These are phyloP conservation scores for Cherax destructor DNA, from an alignment of 1,140 invertebrate genomes.

Conservation along the genomic window DNA sequence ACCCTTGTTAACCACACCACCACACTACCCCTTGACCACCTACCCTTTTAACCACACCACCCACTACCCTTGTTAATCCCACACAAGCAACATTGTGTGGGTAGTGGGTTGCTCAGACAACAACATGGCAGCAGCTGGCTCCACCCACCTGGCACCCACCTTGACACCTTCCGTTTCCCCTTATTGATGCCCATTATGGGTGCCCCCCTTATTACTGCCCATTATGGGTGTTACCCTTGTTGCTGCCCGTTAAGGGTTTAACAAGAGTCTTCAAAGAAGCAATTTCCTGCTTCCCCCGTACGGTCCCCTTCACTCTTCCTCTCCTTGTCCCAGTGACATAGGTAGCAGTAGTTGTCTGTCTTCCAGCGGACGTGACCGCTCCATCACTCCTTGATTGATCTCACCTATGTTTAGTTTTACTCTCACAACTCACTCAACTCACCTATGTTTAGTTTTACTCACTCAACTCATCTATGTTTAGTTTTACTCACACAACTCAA, in stretches of 20 bases:
- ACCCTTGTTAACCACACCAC: not conserved
- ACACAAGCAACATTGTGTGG: not conserved
- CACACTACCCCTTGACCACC: no score
- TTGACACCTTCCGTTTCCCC: not conserved
- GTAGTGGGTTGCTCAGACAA: not conserved
- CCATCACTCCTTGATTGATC: no score
- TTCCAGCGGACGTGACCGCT: no score
- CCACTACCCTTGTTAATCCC: no score
- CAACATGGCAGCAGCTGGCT: not conserved
- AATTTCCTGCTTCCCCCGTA: slow-evolving; percentile 22
- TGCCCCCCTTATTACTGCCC: not conserved
- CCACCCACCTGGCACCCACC: not conserved
- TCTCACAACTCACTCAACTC: no score
- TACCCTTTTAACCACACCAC: no score
- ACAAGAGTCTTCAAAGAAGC: slow-evolving; percentile 25
- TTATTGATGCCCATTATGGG: slow-evolving; percentile 9
- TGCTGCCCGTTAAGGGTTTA: slow-evolving; percentile 4
- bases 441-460: no score
- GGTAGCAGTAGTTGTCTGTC: no score
- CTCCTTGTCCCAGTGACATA: not conserved
- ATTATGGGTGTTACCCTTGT: not conserved
- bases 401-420: no score
- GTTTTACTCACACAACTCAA: no score
- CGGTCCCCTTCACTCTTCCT: not conserved
- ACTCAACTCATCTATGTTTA: no score